Percentiles rank a stretch among this genome's conserved stretches.
phyloP scores from a whole-genome alignment of 2,113 vertebrate species.

The Fukomys damarensis region DNA sequence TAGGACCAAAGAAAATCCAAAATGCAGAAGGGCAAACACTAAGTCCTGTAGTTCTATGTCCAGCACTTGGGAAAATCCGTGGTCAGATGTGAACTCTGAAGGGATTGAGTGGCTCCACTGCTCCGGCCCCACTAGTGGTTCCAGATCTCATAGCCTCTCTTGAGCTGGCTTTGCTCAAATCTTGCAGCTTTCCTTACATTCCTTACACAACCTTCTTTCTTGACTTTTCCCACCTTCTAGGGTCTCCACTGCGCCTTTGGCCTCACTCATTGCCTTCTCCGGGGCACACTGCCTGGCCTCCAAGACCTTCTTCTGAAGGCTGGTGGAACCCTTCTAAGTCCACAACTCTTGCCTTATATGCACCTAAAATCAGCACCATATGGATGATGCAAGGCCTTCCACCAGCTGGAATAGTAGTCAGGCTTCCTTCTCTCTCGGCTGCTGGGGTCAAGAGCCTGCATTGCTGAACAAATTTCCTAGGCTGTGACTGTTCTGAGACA shows the following conservation, averaged over 20 bases:
- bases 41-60: background rate
- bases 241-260: background rate
- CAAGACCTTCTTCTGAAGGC: background rate
- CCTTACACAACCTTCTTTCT: background rate
- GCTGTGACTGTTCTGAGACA: no score
- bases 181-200: background rate
- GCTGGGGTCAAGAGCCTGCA: no score
- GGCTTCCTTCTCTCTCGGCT: no score
- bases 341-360: background rate
- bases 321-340: background rate
- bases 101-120: background rate
- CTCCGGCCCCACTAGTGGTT: background rate
- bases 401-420: background rate
- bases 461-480: no score
- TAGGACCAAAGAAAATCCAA: background rate
- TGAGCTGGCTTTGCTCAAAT: background rate
- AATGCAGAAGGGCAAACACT: background rate
- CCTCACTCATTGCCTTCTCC: background rate
- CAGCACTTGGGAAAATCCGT: background rate
- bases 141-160: background rate
- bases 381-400: background rate
- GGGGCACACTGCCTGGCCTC: background rate
- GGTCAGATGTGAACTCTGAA: background rate
- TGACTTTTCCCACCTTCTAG: background rate
- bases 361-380: background rate